Evolutionary conservation across 2,797 vertebrate genomes (phyloP).

Genomic region (Parambassis ranga): DNA sequence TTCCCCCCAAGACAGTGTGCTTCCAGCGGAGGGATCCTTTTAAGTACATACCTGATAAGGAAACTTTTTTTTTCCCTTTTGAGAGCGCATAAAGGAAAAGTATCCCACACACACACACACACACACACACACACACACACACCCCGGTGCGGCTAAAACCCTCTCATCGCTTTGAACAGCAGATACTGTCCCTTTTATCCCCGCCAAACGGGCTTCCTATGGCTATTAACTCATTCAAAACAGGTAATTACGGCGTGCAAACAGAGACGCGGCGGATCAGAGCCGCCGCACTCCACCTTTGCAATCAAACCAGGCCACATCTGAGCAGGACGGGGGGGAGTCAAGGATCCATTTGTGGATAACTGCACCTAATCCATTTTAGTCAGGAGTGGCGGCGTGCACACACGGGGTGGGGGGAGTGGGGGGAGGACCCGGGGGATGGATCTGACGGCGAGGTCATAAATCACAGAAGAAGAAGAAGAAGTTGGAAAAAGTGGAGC

Average conservation of each 20-base stretch:
- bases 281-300: constrained; percentile 67
- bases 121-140: constrained; percentile 65
- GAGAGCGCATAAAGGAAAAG: constrained; percentile 82
- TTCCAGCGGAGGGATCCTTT: constrained; percentile 88
- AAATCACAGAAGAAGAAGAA: constrained; percentile 73
- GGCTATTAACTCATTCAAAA: constrained; percentile 77
- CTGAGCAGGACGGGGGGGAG: constrained; percentile 54
- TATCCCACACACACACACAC: constrained; percentile 81
- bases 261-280: constrained; percentile 56
- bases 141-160: constrained; percentile 54
- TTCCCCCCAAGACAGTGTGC: constrained; percentile 86
- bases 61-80: constrained; percentile 74
- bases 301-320: constrained; percentile 56
- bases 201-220: constrained; percentile 64
- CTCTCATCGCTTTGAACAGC: constrained; percentile 75
- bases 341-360: constrained; percentile 76
- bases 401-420: constrained; percentile 4
- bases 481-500: constrained; percentile 70
- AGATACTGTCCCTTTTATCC: constrained; percentile 76
- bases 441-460: constrained; percentile 70
- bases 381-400: constrained; percentile 61
- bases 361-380: constrained; percentile 79
- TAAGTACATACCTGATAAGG: constrained; percentile 94
- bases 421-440: constrained; percentile 58
- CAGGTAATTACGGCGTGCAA: constrained; percentile 76